These are phyloP conservation scores for Gavia stellata DNA, from an alignment of 2,113 vertebrate species.

Conservation along the genomic window DNA sequence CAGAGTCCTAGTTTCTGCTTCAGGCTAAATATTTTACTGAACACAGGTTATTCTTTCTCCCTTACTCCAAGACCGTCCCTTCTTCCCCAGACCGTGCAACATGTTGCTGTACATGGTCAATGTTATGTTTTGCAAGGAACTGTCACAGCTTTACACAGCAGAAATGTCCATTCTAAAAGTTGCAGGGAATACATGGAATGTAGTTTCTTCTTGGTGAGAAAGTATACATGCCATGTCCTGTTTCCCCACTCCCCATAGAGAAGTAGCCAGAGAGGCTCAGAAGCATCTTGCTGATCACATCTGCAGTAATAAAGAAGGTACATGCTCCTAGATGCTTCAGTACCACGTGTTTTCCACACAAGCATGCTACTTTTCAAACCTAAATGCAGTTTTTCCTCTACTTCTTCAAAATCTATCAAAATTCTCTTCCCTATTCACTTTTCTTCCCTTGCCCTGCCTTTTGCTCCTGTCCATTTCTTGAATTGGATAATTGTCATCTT, in stretches of 20 bases:
- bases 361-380: not conserved
- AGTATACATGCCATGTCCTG: not conserved
- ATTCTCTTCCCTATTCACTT: not conserved
- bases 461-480: not conserved
- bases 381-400: not conserved
- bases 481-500: not conserved
- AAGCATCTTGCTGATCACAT: not conserved
- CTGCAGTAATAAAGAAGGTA: not conserved
- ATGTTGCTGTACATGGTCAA: not conserved
- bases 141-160: not conserved
- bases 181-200: not conserved
- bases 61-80: not conserved
- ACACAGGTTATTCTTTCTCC: not conserved
- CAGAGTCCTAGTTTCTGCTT: not conserved
- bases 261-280: not conserved
- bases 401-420: not conserved
- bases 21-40: not conserved
- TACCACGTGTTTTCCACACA: not conserved
- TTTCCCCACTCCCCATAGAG: not conserved
- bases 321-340: not conserved
- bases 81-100: not conserved
- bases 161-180: not conserved
- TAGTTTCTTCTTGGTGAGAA: not conserved
- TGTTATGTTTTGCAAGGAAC: not conserved
- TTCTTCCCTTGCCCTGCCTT: not conserved